Conservation (phyloP, 2,113 vertebrate species). For the Rhombomys opimus region DNA sequence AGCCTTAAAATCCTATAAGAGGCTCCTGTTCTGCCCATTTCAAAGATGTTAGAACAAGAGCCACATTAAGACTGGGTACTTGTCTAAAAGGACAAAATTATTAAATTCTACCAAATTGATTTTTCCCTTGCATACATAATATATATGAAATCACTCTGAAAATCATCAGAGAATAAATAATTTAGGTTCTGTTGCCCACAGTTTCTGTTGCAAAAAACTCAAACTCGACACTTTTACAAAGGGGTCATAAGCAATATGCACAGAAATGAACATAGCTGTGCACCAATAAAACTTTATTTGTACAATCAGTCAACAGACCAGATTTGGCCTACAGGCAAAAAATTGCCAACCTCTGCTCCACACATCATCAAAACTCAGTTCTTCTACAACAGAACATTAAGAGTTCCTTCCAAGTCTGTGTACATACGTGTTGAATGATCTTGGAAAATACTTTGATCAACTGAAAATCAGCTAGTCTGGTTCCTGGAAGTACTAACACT, state of each 20-base stretch:
- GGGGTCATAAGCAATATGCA: fast-evolving
- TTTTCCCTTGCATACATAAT: not conserved
- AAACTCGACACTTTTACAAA: not conserved
- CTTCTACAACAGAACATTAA: not conserved
- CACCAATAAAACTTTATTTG: slow-evolving; percentile 56
- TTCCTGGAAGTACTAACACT: slow-evolving; percentile 53
- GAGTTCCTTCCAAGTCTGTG: slow-evolving; percentile 41
- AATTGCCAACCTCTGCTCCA: not conserved
- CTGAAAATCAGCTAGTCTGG: slow-evolving; percentile 76
- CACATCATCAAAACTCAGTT: not conserved
- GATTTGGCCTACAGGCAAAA: not conserved
- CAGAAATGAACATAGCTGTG: no score
- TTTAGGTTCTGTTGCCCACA: not conserved
- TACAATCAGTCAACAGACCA: not conserved
- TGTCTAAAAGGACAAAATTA: not conserved
- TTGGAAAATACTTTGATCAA: slow-evolving; percentile 80
- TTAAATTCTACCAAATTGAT: not conserved
- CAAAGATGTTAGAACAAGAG: not conserved
- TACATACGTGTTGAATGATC: slow-evolving; percentile 70
- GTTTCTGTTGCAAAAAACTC: not conserved
- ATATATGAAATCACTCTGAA: not conserved
- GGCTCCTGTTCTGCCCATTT: not conserved
- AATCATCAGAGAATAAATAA: not conserved
- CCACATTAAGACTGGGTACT: no score
- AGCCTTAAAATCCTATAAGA: not conserved